phyloP scores from a whole-genome alignment of 2,113 vertebrate genomes.

The Rhizomys pruinosus region DNA sequence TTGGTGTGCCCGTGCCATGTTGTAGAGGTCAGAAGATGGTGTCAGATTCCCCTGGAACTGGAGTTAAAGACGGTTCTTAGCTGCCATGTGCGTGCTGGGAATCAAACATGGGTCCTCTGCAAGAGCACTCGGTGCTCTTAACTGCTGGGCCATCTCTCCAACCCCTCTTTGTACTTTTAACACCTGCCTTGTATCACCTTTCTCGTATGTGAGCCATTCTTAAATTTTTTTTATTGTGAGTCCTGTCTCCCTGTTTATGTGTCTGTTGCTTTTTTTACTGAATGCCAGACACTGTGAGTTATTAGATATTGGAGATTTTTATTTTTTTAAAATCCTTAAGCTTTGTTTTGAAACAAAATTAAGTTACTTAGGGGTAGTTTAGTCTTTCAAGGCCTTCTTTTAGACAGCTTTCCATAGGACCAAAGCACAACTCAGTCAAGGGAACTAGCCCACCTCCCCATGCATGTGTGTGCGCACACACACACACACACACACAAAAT shows the following conservation, averaged over 20 bases:
- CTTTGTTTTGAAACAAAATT: conserved; percentile 52
- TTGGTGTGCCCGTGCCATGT: too few species aligned
- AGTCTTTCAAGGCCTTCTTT: conserved; percentile 42
- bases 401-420: background rate
- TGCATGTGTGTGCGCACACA: background rate
- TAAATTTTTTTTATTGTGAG: conserved; percentile 41
- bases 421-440: background rate
- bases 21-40: too few species aligned
- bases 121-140: too few species aligned
- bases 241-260: conserved; percentile 47
- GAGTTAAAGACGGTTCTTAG: too few species aligned
- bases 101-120: too few species aligned
- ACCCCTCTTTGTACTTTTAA: conserved; percentile 15
- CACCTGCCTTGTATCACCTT: background rate
- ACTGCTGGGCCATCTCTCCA: too few species aligned
- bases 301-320: conserved; percentile 9
- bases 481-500: background rate
- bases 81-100: too few species aligned
- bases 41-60: too few species aligned
- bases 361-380: conserved; percentile 52
- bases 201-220: conserved; percentile 46
- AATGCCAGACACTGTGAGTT: conserved; percentile 9
- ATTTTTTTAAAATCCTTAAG: conserved; percentile 59
- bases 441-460: background rate
- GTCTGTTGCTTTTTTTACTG: conserved; percentile 52